phyloP scores from a whole-genome alignment of 2,797 vertebrate species.

The Valencia hispanica region DNA sequence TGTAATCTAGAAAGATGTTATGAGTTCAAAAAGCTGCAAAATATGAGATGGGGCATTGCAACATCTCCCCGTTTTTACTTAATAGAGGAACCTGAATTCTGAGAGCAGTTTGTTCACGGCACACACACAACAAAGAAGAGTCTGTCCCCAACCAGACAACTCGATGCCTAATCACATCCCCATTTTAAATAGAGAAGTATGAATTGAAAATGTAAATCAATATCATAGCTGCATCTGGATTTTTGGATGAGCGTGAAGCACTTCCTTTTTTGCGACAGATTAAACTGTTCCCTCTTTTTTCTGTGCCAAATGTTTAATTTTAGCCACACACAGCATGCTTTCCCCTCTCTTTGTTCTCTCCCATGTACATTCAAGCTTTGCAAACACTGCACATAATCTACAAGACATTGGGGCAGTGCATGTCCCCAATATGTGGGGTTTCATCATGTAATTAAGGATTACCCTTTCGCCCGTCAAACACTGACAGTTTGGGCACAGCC shows the following conservation, averaged over 20 bases:
- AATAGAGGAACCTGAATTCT: slow-evolving; percentile 43
- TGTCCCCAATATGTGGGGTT: slow-evolving; percentile 57
- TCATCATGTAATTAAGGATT: slow-evolving; percentile 73
- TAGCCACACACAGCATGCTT: slow-evolving; percentile 14
- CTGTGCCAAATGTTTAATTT: slow-evolving; percentile 13
- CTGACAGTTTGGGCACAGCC: slow-evolving; percentile 75
- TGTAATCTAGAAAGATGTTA: neutral
- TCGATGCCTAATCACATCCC: slow-evolving; percentile 24
- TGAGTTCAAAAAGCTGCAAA: slow-evolving; percentile 13
- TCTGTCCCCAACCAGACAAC: slow-evolving; percentile 9
- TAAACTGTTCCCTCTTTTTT: slow-evolving; percentile 30
- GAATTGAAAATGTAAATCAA: neutral
- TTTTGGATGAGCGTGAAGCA: neutral
- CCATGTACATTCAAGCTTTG: slow-evolving; percentile 33
- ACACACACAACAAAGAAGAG: slow-evolving; percentile 1
- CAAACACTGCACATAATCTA: slow-evolving; percentile 47
- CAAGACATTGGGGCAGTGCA: slow-evolving; percentile 46
- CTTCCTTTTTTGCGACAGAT: slow-evolving; percentile 2
- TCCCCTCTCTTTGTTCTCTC: slow-evolving; percentile 33
- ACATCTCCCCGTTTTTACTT: slow-evolving; percentile 29
- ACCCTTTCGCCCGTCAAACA: slow-evolving; percentile 68
- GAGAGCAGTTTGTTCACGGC: slow-evolving; percentile 19
- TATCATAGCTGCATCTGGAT: neutral
- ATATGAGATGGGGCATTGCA: slow-evolving; percentile 42
- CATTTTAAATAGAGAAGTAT: slow-evolving; percentile 38